Percentiles rank a stretch among this genome's conserved stretches.
These are phyloP conservation scores for Scaptodrosophila latifasciaeformis DNA, from an alignment of 2,888 invertebrate genomes.

Conservation along the genomic window DNA sequence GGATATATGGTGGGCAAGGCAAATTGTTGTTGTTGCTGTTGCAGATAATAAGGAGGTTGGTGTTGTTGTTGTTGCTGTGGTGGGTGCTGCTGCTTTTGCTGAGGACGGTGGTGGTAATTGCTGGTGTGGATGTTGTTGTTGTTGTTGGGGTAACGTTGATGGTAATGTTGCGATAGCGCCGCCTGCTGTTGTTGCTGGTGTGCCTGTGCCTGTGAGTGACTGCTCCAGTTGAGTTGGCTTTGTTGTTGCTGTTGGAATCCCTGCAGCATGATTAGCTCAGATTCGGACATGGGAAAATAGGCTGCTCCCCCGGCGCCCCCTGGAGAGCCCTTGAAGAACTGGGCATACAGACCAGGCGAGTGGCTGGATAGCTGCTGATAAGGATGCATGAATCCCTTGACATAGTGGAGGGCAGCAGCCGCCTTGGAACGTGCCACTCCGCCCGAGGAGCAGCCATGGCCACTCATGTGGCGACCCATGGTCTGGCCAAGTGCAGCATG, in stretches of 20 bases:
- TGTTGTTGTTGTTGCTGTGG: conserved; percentile 7
- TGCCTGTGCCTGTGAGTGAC: no score
- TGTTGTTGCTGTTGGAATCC: conserved; percentile 15
- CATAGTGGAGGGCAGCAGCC: conserved; percentile 1
- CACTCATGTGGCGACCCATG: conserved; percentile 9
- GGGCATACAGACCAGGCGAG: conserved; percentile 27
- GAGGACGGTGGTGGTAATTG: conserved; percentile 28
- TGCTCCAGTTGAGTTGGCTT: no score
- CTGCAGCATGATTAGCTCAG: conserved; percentile 30
- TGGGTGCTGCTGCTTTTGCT: conserved; percentile 23
- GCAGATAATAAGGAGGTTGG: background rate
- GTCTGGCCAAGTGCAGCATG: conserved; percentile 23
- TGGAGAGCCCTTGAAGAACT: conserved; percentile 23
- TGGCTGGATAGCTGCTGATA: conserved; percentile 39
- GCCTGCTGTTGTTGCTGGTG: conserved; percentile 18
- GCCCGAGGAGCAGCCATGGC: no score
- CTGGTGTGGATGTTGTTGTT: conserved; percentile 25
- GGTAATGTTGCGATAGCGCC: conserved; percentile 29
- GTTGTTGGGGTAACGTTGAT: conserved; percentile 27
- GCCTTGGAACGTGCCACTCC: conserved; percentile 19
- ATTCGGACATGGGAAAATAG: conserved; percentile 60
- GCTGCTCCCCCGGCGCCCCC: conserved; percentile 43
- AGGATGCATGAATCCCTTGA: conserved; percentile 43
- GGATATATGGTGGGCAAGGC: conserved; percentile 7
- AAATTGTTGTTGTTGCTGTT: conserved; percentile 1